These are phyloP conservation scores for Drosophila watanabei DNA, from an alignment of 1,140 invertebrate species.

Conservation along the genomic window DNA sequence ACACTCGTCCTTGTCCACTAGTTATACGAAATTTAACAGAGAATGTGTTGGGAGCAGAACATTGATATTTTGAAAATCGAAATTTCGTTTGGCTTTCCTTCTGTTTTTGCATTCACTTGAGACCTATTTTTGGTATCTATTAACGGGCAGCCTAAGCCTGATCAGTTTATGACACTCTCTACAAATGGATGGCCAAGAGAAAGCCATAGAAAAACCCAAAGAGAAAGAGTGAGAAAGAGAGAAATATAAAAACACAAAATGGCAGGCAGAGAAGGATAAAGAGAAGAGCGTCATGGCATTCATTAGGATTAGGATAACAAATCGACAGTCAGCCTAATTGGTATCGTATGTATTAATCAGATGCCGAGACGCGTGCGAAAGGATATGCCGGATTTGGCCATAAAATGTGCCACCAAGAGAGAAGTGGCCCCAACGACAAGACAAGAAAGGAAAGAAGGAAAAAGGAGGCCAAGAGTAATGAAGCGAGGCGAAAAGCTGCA, in stretches of 20 bases:
- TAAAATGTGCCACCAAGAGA: not conserved
- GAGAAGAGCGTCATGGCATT: not conserved
- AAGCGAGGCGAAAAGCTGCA: conserved; percentile 45
- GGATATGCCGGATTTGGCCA: not conserved
- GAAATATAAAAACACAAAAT: not conserved
- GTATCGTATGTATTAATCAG: conserved; percentile 21
- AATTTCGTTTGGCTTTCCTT: too few species aligned
- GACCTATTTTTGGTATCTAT: not conserved
- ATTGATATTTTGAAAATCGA: too few species aligned
- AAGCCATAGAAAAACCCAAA: too few species aligned
- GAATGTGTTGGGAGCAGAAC: not conserved
- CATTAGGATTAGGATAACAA: conserved; percentile 16
- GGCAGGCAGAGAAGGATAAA: not conserved
- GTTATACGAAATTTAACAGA: not conserved
- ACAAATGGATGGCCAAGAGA: not conserved
- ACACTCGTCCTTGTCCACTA: not conserved
- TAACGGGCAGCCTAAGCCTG: not conserved
- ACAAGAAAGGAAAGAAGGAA: too few species aligned
- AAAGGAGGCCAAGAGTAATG: conserved; percentile 22
- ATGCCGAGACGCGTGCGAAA: not conserved
- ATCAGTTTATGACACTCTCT: conserved; percentile 9
- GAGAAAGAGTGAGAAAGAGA: not conserved
- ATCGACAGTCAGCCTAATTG: conserved; percentile 17
- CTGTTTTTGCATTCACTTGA: not conserved
- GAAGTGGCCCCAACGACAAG: too few species aligned